Conservation (phyloP, 1,140 invertebrate species). For the Chlorops oryzae region DNA sequence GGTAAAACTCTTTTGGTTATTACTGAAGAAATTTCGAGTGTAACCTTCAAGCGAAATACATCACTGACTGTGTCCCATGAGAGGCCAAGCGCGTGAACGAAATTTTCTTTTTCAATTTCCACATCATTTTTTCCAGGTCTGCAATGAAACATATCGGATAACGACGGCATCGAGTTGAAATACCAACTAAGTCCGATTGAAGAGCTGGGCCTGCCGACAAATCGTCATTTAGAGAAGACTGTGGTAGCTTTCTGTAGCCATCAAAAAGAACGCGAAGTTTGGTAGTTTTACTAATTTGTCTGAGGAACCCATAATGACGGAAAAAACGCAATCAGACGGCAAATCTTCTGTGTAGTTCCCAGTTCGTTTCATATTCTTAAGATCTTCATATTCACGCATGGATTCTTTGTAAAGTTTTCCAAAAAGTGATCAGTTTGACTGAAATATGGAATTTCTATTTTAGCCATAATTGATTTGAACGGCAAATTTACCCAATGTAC, state of each 20-base stretch:
- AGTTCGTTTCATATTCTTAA: neutral
- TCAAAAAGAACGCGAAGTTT: slow-evolving; percentile 5
- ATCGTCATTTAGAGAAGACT: slow-evolving; percentile 2
- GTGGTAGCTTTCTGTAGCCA: neutral
- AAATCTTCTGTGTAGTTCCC: neutral
- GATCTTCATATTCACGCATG: neutral
- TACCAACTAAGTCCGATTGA: neutral
- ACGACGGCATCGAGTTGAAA: slow-evolving; percentile 1
- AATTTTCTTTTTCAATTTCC: too few relatives aligned
- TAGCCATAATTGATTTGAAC: too few relatives aligned
- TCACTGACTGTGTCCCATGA: too few relatives aligned
- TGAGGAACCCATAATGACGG: neutral
- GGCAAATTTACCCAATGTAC: too few relatives aligned
- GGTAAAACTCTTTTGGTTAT: too few relatives aligned
- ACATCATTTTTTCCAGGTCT: slow-evolving; percentile 2
- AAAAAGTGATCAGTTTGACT: too few relatives aligned
- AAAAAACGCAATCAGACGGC: neutral
- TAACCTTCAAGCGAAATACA: too few relatives aligned
- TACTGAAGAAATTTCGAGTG: too few relatives aligned
- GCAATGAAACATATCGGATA: neutral
- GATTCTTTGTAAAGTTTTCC: neutral
- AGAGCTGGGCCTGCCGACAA: neutral
- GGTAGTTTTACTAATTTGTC: neutral
- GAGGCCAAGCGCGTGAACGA: too few relatives aligned
- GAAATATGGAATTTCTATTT: too few relatives aligned